Conservation (phyloP, 2,888 invertebrate genomes). For the Aelia acuminata region DNA sequence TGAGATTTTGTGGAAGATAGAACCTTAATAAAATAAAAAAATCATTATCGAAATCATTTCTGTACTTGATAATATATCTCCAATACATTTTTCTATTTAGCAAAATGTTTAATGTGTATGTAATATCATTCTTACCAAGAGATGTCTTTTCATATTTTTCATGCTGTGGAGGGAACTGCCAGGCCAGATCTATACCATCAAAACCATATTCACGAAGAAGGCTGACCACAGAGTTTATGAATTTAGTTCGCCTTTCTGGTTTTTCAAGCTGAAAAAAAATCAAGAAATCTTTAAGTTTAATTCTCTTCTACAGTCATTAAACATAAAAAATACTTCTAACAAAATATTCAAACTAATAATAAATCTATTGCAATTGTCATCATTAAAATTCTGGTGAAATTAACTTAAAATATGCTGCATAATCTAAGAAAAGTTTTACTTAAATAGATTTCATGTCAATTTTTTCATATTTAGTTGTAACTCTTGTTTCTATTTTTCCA, state of each 20-base stretch:
- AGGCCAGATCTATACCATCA: constrained; percentile 89
- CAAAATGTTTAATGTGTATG: no score
- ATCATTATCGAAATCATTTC: background rate
- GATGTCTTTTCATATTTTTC: constrained; percentile 83
- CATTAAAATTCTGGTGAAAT: background rate
- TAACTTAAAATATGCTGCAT: background rate
- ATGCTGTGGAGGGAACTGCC: constrained; percentile 86
- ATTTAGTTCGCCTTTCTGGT: constrained; percentile 80
- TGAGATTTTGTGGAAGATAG: constrained; percentile 83
- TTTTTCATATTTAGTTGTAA: no score
- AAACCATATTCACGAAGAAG: constrained; percentile 84
- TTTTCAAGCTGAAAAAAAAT: constrained; percentile 76
- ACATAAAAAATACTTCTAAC: no score
- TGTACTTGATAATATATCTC: background rate
- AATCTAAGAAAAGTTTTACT: background rate
- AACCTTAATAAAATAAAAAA: constrained; percentile 69
- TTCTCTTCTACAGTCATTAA: no score
- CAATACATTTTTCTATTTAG: no score
- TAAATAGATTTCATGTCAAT: background rate
- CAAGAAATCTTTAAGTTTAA: background rate
- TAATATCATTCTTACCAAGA: constrained; percentile 70
- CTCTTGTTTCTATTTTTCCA: no score
- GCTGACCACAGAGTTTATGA: constrained; percentile 82
- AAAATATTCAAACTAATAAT: background rate
- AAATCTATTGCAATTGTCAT: background rate